Conservation (phyloP, 2,113 vertebrate genomes). For the Acrocephalus kingi region DNA sequence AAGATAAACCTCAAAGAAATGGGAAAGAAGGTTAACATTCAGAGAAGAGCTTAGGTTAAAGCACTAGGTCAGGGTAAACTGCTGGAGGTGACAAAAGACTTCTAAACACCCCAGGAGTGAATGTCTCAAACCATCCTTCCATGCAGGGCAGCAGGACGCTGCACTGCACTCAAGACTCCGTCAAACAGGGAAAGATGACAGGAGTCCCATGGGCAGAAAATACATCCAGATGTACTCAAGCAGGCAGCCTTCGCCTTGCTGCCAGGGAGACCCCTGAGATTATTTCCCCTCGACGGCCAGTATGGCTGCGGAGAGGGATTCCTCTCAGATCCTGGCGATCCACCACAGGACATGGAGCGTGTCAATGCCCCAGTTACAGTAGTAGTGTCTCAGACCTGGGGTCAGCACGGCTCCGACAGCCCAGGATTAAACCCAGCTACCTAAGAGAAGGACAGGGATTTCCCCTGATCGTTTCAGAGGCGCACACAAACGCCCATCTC, state of each 20-base stretch:
- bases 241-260: background rate
- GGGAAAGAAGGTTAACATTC: background rate
- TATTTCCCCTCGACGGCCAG: rapidly evolving
- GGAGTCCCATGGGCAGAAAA: background rate
- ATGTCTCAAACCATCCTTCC: background rate
- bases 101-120: background rate
- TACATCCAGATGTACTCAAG: rapidly evolving
- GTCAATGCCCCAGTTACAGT: rapidly evolving
- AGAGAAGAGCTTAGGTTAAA: background rate
- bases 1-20: background rate
- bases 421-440: background rate
- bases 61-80: background rate
- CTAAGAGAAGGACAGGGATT: rapidly evolving
- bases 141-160: rapidly evolving
- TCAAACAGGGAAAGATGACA: background rate
- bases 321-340: background rate
- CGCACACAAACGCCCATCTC: background rate
- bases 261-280: rapidly evolving
- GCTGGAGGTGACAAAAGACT: background rate
- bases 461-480: background rate
- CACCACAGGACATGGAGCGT: rapidly evolving
- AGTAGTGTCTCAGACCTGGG: background rate
- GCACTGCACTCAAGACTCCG: background rate
- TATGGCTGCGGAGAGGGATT: background rate
- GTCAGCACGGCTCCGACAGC: rapidly evolving